Percentiles rank a stretch among this genome's conserved stretches.
phyloP scores from a whole-genome alignment of 2,113 vertebrate species.

The Clupea harengus region DNA sequence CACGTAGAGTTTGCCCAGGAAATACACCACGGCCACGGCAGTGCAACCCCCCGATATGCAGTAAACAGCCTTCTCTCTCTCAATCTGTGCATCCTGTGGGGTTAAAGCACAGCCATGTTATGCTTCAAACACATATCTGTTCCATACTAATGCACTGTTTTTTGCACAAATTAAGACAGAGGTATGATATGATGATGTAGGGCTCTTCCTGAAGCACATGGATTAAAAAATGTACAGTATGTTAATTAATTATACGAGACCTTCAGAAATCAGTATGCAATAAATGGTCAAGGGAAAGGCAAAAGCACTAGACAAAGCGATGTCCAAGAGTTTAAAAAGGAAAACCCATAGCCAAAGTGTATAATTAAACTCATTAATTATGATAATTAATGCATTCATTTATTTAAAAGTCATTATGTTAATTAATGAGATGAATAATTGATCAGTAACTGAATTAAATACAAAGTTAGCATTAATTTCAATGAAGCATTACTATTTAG shows the following conservation, averaged over 20 bases:
- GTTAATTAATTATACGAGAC: background rate
- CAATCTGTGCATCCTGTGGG: slow-evolving; percentile 87
- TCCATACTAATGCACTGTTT: background rate
- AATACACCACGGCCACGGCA: slow-evolving; percentile 84
- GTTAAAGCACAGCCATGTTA: background rate
- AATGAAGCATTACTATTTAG: slow-evolving; percentile 14
- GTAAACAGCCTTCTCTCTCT: slow-evolving; percentile 81
- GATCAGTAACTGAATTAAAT: slow-evolving; percentile 60
- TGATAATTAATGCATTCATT: slow-evolving; percentile 57
- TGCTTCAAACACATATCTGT: background rate
- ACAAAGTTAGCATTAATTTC: slow-evolving; percentile 47
- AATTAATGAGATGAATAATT: slow-evolving; percentile 65
- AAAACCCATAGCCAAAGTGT: slow-evolving; percentile 23
- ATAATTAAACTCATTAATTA: slow-evolving; percentile 48
- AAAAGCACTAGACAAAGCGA: background rate
- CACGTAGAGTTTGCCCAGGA: slow-evolving; percentile 91
- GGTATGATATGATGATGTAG: background rate
- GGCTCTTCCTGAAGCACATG: background rate
- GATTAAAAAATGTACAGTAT: background rate
- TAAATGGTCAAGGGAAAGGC: background rate
- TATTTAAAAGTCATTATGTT: slow-evolving; percentile 37
- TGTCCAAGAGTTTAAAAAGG: slow-evolving; percentile 27
- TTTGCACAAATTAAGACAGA: background rate
- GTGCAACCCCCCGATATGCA: slow-evolving; percentile 93
- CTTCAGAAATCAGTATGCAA: background rate